phyloP scores from a whole-genome alignment of 2,113 vertebrate genomes.

The Myrmecobius fasciatus region DNA sequence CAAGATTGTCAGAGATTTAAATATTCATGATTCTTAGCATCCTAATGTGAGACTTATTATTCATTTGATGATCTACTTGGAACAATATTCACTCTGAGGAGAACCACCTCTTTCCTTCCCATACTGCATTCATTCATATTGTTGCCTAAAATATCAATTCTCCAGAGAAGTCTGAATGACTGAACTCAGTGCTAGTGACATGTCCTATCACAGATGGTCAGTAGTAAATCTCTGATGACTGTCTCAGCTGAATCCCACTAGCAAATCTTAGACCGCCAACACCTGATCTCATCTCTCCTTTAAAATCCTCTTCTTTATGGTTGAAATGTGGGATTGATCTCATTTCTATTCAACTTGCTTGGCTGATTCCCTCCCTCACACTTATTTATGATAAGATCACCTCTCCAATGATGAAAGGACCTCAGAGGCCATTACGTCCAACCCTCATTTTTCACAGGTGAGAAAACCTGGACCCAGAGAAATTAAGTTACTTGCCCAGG shows the following conservation, averaged over 20 bases:
- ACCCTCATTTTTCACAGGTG: neutral
- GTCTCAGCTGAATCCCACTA: conserved; percentile 6
- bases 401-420: neutral
- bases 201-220: conserved; percentile 40
- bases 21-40: neutral
- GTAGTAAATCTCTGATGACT: conserved; percentile 10
- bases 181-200: conserved; percentile 14
- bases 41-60: conserved; percentile 21
- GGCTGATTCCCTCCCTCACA: conserved; percentile 15
- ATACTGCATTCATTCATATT: conserved; percentile 50
- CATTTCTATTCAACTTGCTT: conserved; percentile 37
- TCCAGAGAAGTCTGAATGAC: conserved; percentile 37
- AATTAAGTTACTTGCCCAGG: neutral
- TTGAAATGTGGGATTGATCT: neutral
- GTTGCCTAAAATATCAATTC: conserved; percentile 42
- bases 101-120: conserved; percentile 54
- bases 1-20: conserved; percentile 33
- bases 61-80: conserved; percentile 23
- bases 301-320: conserved; percentile 28
- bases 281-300: conserved; percentile 3
- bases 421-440: too few species aligned
- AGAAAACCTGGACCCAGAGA: neutral
- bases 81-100: conserved; percentile 45
- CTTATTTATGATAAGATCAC: conserved; percentile 33
- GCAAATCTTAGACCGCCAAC: conserved; percentile 42